These are phyloP conservation scores for Drosophila nr. fundita DNA, from an alignment of 2,888 invertebrate genomes.

Conservation along the genomic window DNA sequence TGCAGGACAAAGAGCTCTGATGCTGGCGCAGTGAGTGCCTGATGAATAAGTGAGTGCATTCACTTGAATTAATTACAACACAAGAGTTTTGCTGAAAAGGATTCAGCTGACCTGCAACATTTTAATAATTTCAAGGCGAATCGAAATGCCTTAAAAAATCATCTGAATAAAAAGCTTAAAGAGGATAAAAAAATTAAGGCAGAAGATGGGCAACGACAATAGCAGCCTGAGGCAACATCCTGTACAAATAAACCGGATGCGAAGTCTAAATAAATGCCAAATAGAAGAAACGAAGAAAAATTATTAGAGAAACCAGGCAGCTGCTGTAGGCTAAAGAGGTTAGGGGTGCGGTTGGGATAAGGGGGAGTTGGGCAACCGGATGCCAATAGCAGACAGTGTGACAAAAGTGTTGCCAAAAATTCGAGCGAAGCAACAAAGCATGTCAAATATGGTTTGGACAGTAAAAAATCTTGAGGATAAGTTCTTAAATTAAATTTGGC, in stretches of 20 bases:
- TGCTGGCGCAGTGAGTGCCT: slow-evolving; percentile 15
- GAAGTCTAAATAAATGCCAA: slow-evolving; percentile 63
- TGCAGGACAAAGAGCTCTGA: not conserved
- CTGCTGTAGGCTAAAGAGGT: not conserved
- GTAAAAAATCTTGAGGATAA: not conserved
- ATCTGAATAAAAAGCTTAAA: slow-evolving; percentile 23
- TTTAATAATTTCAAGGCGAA: not conserved
- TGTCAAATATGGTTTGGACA: slow-evolving; percentile 44
- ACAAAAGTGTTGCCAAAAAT: slow-evolving; percentile 46
- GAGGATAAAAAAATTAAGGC: slow-evolving; percentile 3
- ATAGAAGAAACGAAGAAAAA: slow-evolving; percentile 62
- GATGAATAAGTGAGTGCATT: slow-evolving; percentile 39
- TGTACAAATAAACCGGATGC: slow-evolving; percentile 68
- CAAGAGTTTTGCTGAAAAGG: not conserved
- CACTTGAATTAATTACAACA: slow-evolving; percentile 53
- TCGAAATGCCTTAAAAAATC: not conserved
- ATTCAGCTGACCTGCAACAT: not conserved
- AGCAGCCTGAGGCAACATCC: slow-evolving; percentile 60
- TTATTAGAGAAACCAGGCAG: slow-evolving; percentile 33
- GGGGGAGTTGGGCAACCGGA: slow-evolving; percentile 34
- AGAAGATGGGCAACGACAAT: slow-evolving; percentile 32
- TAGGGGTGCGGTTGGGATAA: not conserved
- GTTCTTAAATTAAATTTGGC: not conserved
- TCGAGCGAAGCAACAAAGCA: slow-evolving; percentile 31
- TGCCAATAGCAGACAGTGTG: slow-evolving; percentile 32